These are phyloP conservation scores for Aethina tumida DNA, from an alignment of 1,140 invertebrate species.

Conservation along the genomic window DNA sequence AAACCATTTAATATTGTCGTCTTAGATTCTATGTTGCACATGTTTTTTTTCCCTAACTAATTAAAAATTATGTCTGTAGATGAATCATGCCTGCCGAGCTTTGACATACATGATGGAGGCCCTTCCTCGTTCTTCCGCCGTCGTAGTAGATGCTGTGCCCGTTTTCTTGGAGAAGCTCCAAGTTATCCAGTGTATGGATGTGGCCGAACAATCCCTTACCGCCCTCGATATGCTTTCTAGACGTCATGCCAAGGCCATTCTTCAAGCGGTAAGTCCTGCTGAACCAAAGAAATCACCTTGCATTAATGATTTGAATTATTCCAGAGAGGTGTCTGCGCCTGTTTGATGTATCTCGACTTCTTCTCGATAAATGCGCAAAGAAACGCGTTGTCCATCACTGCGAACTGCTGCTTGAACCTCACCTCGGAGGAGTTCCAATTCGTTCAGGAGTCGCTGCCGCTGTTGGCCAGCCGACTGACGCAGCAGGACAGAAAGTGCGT, in stretches of 20 bases:
- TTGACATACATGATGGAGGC: conserved; percentile 99
- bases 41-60: too few relatives aligned
- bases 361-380: conserved; percentile 95
- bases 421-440: conserved; percentile 88
- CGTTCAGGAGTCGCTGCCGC: conserved; percentile 76
- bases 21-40: conserved; percentile 1
- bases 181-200: conserved; percentile 98
- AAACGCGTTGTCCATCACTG: conserved; percentile 87
- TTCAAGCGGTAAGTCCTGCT: conserved; percentile 70
- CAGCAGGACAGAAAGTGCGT: conserved; percentile 97
- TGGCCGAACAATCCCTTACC: conserved; percentile 93
- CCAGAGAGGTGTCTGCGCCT: conserved; percentile 86
- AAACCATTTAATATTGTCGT: neutral
- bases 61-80: too few relatives aligned
- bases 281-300: too few relatives aligned
- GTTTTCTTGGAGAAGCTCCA: conserved; percentile 93
- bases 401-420: conserved; percentile 94
- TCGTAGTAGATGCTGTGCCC: conserved; percentile 94
- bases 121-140: conserved; percentile 86
- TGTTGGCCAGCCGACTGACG: conserved; percentile 75
- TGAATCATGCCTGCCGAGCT: conserved; percentile 97
- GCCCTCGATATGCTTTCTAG: conserved; percentile 93
- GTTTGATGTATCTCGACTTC: conserved; percentile 93
- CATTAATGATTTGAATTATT: conserved; percentile 24
- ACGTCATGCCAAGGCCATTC: conserved; percentile 91